Base-by-base conservation (phyloP, 2,797 vertebrate species). In the Eleutherodactylus coqui region DNA sequence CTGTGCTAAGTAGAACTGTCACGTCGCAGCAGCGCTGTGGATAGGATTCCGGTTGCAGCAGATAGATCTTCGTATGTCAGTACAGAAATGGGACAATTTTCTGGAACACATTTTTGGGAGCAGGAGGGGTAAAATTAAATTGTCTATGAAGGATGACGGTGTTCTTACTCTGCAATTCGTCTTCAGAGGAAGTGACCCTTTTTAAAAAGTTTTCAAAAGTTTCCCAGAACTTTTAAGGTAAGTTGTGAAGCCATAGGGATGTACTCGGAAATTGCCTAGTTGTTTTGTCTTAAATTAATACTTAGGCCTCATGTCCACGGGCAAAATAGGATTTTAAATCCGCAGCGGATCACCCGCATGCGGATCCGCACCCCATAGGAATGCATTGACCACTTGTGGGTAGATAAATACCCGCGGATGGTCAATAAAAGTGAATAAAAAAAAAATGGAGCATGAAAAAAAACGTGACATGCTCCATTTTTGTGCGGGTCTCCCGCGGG, bases 1-100 rank as follows among this genome's bases (percentile, higher is more conserved):
- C 43, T 17, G 14, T 41, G 19, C 75, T 53, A 58, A 70, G 78
- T 9, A 69, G 76, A 51, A 24, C 64, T 76, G 69, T 85, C 76
- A 47, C 13, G 45, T 58, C 64, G 24, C 73, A 58, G 67, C 77
- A 17, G 55, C 43, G 10, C 27, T 55, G 45, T 64, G 19, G 67
- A 82, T 17, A 69, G 32, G 29, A n/a, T 47, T 47, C 10, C 27
- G 11, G 62, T 45, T 82, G 58, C 38, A 19, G 38, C 64, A 32
- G 78, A 60, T 43, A 60, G 4, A 80, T 19, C 29, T 38, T 49
- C 62, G 69, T 69, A 10, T 5, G 4, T 70, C 29, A 4, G n/a
- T 29, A 19, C 49, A 8, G 10, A 70, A 41, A 70, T 41, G 3
- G 36, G 3, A 24, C 67, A 24, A 70, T 41, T 41, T 70, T 70